A percentile compares a stretch with the other conserved stretches of the same genome.
These are phyloP conservation scores for Nycticorax nycticorax DNA, from an alignment of 2,113 vertebrate species.

Conservation along the genomic window DNA sequence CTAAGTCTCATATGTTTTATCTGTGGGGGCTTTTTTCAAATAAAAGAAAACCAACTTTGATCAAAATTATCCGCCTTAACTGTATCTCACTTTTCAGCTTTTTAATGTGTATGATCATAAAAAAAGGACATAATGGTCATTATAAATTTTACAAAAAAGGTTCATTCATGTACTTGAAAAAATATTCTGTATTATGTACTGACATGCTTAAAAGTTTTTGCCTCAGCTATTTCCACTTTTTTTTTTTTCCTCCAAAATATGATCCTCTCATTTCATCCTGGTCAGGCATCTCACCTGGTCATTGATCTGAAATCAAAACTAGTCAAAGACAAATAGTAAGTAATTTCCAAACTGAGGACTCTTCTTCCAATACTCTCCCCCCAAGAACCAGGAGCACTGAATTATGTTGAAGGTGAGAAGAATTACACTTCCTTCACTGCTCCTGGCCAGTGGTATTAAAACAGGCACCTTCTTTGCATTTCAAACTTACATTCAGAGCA, in stretches of 20 bases:
- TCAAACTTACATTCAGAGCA: background rate
- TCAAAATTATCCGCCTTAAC: background rate
- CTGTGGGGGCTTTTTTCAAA: background rate
- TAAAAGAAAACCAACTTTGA: background rate
- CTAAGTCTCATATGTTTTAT: background rate
- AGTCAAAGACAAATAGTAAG: background rate
- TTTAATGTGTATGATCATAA: background rate
- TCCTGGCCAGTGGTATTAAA: background rate
- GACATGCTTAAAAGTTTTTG: background rate
- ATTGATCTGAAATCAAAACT: background rate
- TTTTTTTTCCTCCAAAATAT: background rate
- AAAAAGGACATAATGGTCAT: accelerated
- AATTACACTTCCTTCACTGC: background rate
- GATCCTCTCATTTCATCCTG: background rate
- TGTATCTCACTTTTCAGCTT: background rate
- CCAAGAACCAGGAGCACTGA: background rate
- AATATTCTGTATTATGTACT: background rate
- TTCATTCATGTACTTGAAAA: background rate
- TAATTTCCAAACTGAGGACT: background rate
- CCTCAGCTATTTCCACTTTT: background rate
- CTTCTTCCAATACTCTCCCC: background rate
- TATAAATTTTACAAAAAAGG: background rate
- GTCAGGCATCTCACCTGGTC: background rate
- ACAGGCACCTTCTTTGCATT: background rate
- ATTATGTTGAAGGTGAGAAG: background rate